Evolutionary conservation across 2,888 invertebrate genomes (phyloP).

Genomic region (Operophtera brumata): DNA sequence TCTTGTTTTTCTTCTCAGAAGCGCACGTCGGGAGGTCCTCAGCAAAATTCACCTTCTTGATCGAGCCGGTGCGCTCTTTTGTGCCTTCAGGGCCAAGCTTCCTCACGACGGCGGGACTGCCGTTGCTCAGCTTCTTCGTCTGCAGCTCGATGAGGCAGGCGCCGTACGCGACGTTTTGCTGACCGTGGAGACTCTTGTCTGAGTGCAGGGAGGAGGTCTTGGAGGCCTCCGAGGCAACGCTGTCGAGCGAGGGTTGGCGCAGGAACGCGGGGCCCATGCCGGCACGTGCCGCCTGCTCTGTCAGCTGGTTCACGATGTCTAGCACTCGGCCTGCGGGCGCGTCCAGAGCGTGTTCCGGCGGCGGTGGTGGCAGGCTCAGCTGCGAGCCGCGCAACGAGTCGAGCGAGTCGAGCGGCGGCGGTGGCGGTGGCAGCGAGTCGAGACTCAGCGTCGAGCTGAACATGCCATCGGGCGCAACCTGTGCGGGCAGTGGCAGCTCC

Average conservation of each 20-base stretch:
- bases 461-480: conserved; percentile 74
- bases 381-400: conserved; percentile 85
- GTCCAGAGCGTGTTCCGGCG: conserved; percentile 77
- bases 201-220: conserved; percentile 68
- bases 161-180: conserved; percentile 62
- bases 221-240: conserved; percentile 76
- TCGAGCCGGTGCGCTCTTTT: conserved; percentile 73
- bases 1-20: conserved; percentile 81
- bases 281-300: conserved; percentile 60
- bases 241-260: conserved; percentile 80
- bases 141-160: conserved; percentile 82
- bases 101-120: conserved; percentile 60
- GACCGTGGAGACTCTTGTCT: conserved; percentile 63
- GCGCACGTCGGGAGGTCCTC: conserved; percentile 77
- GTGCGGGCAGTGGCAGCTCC: conserved; percentile 82
- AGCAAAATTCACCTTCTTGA: conserved; percentile 82
- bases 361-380: conserved; percentile 88
- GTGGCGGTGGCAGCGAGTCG: conserved; percentile 91
- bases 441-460: conserved; percentile 88
- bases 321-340: conserved; percentile 61
- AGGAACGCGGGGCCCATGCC: conserved; percentile 70
- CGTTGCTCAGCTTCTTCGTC: conserved; percentile 71
- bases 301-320: conserved; percentile 69
- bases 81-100: conserved; percentile 56
- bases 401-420: conserved; percentile 83